Conservation (phyloP, 2,888 invertebrate genomes). For the Fragum sueziense region DNA sequence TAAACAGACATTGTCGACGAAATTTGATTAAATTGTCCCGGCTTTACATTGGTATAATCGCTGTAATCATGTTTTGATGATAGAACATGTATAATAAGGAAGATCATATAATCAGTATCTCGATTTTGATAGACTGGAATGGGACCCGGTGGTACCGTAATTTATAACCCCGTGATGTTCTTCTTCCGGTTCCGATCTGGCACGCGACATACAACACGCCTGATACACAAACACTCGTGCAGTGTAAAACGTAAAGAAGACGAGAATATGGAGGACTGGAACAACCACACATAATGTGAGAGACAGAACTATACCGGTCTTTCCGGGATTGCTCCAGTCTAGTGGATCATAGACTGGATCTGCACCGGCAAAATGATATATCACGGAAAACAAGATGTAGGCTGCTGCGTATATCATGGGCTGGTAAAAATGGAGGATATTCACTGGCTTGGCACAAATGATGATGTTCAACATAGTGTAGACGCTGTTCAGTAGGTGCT, state of each 20-base stretch:
- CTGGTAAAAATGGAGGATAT: conserved; percentile 35
- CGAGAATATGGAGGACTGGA: conserved; percentile 57
- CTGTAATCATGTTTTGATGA: too few relatives aligned
- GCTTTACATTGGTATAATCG: too few relatives aligned
- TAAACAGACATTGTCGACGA: too few relatives aligned
- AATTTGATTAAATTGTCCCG: too few relatives aligned
- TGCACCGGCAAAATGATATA: conserved; percentile 60
- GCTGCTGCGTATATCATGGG: conserved; percentile 51
- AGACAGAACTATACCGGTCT: conserved; percentile 21
- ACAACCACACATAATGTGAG: conserved; percentile 51
- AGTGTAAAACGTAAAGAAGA: neutral
- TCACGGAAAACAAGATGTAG: conserved; percentile 61
- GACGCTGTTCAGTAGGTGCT: neutral
- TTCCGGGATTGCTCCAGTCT: conserved; percentile 58
- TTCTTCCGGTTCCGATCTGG: neutral
- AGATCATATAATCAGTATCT: too few relatives aligned
- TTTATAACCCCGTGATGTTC: neutral
- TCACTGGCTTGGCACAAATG: conserved; percentile 6
- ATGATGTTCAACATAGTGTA: neutral
- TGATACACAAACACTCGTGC: neutral
- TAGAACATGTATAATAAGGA: too few relatives aligned
- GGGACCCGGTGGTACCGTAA: neutral
- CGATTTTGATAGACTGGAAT: neutral
- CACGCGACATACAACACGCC: neutral
- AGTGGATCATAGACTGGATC: conserved; percentile 56